Evolutionary conservation across 1,140 invertebrate species (phyloP).

Genomic region (Cataglyphis hispanica): DNA sequence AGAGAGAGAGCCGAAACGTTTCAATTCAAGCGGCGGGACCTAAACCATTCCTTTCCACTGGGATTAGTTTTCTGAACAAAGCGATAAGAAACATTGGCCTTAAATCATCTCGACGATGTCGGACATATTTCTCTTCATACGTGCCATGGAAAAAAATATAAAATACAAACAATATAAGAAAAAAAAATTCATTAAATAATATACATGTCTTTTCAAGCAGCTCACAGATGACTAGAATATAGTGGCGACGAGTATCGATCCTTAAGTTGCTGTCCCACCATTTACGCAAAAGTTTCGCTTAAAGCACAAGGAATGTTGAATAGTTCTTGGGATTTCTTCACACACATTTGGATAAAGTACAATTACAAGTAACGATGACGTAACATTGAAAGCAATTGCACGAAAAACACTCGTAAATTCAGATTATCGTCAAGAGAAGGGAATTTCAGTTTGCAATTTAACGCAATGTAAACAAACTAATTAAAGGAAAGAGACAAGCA

Average conservation of each 20-base stretch:
- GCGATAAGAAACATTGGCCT: slow-evolving; percentile 17
- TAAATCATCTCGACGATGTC: slow-evolving; percentile 28
- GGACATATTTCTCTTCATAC: background rate
- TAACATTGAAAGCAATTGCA: slow-evolving; percentile 18
- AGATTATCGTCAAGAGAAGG: slow-evolving; percentile 47
- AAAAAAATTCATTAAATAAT: background rate
- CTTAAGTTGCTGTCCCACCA: background rate
- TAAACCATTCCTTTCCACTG: background rate
- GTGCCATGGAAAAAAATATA: background rate
- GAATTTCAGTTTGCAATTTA: background rate
- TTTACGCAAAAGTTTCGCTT: background rate
- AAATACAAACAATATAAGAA: background rate
- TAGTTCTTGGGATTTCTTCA: background rate
- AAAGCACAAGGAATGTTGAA: background rate
- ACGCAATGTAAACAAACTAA: slow-evolving; percentile 41
- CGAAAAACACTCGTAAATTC: slow-evolving; percentile 44
- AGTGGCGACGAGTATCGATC: background rate
- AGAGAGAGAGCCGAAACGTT: slow-evolving; percentile 60
- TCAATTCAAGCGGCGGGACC: slow-evolving; percentile 63
- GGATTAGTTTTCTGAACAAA: slow-evolving; percentile 48
- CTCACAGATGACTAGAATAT: background rate
- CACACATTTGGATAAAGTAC: slow-evolving; percentile 46
- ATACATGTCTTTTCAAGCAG: background rate
- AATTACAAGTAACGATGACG: slow-evolving; percentile 48
- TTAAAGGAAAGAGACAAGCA: background rate